These are phyloP conservation scores for Excalfactoria chinensis DNA, from an alignment of 2,113 vertebrate species.

Conservation along the genomic window DNA sequence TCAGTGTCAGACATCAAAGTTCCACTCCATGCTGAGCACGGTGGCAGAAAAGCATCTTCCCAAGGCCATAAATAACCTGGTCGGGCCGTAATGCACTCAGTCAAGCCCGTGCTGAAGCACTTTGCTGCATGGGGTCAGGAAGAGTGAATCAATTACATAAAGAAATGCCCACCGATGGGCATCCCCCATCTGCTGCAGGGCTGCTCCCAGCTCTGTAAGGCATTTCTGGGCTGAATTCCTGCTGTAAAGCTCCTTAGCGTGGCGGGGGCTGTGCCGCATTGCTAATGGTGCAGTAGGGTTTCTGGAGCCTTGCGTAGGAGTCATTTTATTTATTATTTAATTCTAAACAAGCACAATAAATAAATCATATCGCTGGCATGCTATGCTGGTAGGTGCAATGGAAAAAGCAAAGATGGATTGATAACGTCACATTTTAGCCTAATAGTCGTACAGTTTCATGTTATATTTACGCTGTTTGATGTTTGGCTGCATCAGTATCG, in stretches of 20 bases:
- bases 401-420: background rate
- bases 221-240: background rate
- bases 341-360: slow-evolving; percentile 31
- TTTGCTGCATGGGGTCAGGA: background rate
- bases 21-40: background rate
- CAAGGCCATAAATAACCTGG: background rate
- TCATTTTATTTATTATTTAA: background rate
- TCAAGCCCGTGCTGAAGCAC: background rate
- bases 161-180: background rate
- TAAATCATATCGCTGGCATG: background rate
- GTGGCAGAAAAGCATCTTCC: background rate
- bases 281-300: background rate
- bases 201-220: background rate
- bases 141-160: background rate
- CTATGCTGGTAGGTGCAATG: background rate
- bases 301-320: background rate
- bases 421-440: background rate
- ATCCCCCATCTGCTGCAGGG: background rate
- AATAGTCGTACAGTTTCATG: background rate
- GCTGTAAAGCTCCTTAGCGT: background rate
- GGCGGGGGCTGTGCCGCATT: background rate
- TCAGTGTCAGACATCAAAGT: background rate
- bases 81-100: fast-evolving
- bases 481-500: background rate
- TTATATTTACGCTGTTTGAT: slow-evolving; percentile 24